These are phyloP conservation scores for Capreolus pygargus DNA, from an alignment of 2,113 vertebrate species.

Conservation along the genomic window DNA sequence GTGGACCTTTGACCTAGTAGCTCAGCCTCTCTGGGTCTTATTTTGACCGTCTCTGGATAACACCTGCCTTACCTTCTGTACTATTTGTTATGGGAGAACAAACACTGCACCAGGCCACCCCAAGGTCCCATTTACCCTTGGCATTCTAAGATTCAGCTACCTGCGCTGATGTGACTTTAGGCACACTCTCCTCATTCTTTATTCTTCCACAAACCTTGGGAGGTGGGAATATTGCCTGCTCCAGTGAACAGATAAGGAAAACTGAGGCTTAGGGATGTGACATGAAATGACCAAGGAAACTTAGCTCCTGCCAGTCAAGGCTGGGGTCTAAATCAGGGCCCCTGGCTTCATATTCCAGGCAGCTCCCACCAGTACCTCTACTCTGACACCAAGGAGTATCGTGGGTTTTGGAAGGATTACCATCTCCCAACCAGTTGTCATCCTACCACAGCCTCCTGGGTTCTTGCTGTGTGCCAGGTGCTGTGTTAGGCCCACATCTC, in stretches of 20 bases:
- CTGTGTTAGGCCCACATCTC: neutral
- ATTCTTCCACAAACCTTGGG: neutral
- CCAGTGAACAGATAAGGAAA: neutral
- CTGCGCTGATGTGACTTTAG: neutral
- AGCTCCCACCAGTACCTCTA: neutral
- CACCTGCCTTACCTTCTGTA: neutral
- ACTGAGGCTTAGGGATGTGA: neutral
- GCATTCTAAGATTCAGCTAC: neutral
- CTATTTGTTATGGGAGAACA: neutral
- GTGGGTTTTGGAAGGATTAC: neutral
- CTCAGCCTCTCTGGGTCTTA: neutral
- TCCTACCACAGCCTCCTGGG: neutral
- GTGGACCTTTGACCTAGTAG: neutral
- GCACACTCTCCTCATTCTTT: neutral
- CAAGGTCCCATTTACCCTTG: neutral
- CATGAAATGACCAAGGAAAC: neutral
- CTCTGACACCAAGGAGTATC: fast-evolving
- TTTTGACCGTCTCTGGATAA: neutral
- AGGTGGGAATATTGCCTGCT: neutral
- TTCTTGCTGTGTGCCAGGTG: neutral
- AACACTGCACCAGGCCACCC: neutral
- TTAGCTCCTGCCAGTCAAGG: neutral
- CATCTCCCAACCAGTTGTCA: neutral
- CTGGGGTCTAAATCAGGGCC: neutral
- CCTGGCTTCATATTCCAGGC: neutral